phyloP scores from a whole-genome alignment of 2,888 invertebrate genomes.

The Allophyes oxyacanthae region DNA sequence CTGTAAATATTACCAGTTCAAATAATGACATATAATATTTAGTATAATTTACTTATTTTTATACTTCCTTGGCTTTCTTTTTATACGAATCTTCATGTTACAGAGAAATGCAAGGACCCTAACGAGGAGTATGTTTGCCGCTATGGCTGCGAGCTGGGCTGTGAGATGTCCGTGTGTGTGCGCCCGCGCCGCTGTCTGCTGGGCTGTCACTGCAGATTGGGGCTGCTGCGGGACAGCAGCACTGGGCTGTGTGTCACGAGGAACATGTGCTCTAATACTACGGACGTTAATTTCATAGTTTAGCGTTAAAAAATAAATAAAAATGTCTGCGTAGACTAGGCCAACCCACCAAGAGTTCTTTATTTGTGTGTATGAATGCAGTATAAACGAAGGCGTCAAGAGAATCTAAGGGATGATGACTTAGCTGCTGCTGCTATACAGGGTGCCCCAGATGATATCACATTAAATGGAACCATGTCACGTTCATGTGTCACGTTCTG shows the following conservation, averaged over 20 bases:
- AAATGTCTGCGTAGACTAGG: no score
- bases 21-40: no score
- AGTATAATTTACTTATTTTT: no score
- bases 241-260: slow-evolving; percentile 58
- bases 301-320: slow-evolving; percentile 1
- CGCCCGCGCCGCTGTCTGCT: slow-evolving; percentile 68
- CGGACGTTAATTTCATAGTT: neutral
- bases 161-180: slow-evolving; percentile 56
- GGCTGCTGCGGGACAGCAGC: slow-evolving; percentile 60
- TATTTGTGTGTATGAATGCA: no score
- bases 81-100: slow-evolving; percentile 21
- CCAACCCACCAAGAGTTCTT: no score
- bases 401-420: no score
- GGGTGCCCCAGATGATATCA: no score
- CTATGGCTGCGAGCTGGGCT: slow-evolving; percentile 74
- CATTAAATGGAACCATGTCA: no score
- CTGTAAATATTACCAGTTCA: slow-evolving; percentile 9
- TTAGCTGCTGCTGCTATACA: no score
- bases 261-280: slow-evolving; percentile 49
- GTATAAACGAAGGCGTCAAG: no score
- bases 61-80: no score
- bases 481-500: no score
- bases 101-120: slow-evolving; percentile 69
- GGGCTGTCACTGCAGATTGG: slow-evolving; percentile 74
- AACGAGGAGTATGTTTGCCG: slow-evolving; percentile 76